Base-by-base conservation (phyloP, 2,797 vertebrate genomes). In the Bufotes viridis region DNA sequence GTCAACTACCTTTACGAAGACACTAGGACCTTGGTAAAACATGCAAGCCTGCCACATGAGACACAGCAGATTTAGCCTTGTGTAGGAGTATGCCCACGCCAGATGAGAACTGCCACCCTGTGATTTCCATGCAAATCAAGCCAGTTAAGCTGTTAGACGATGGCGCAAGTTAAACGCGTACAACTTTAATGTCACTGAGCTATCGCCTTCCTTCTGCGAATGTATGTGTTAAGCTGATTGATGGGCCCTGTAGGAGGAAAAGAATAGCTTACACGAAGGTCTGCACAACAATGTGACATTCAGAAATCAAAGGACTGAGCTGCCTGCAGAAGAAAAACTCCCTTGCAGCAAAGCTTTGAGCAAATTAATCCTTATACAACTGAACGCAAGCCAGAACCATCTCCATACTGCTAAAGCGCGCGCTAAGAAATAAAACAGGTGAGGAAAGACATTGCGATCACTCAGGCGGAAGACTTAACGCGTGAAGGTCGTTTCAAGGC, bases 271-370 rank as follows among this genome's bases (percentile, higher is more conserved):
- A 76, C 20, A 76, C 51, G 67, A 87, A 55, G 51, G 57, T 74
- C 63, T 69, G 12, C 63, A 82, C 53, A 87, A 67, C 80, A 87
- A 87, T 87, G 79, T 82, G 86, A 87, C 80, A 82, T 82, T 87
- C 70, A 67, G 74, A 81, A 76, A 82, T 82, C 58, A 76, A 87
- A 87, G 79, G 12, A 78, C 29, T 7, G 75, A 87, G 78, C 60
- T 15, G 26, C 70, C 70, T 82, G 49, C 22, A 76, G 70, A 87
- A 51, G 58, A 67, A 80, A 22, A 87, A 87, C 55, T 87, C n/a
- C 69, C 51, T 51, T 63, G 58, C 61, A 87, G 78, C 70, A 11
- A 57, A 70, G 22, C 78, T 87, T 70, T 26, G 65, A 79, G 82
- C 42, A 63, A 34, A 75, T 18, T 22, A 29, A 49, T 69, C 17